phyloP scores from a whole-genome alignment of 2,888 invertebrate species.

The Syrphus vitripennis region DNA sequence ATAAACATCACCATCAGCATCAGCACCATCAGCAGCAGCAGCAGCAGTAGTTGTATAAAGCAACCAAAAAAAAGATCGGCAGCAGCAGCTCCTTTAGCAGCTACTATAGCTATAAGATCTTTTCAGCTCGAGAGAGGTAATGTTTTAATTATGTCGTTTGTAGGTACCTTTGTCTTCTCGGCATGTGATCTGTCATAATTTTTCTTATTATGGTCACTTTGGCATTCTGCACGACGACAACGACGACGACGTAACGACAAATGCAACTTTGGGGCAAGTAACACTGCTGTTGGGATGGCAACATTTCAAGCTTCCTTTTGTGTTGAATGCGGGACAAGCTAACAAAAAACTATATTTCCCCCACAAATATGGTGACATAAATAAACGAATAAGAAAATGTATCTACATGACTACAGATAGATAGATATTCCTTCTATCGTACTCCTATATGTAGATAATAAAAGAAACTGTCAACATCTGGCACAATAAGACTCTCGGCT shows the following conservation, averaged over 20 bases:
- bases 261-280: slow-evolving; percentile 43
- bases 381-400: slow-evolving; percentile 12
- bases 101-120: slow-evolving; percentile 28
- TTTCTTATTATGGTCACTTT: slow-evolving; percentile 73
- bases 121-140: slow-evolving; percentile 64
- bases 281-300: slow-evolving; percentile 39
- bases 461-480: slow-evolving; percentile 63
- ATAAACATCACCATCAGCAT: neutral
- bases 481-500: slow-evolving; percentile 42
- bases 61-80: slow-evolving; percentile 17
- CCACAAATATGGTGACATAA: slow-evolving; percentile 56
- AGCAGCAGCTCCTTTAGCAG: slow-evolving; percentile 2
- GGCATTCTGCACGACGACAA: slow-evolving; percentile 53
- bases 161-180: slow-evolving; percentile 72
- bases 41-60: neutral
- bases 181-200: slow-evolving; percentile 75
- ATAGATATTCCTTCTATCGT: neutral
- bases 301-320: slow-evolving; percentile 68
- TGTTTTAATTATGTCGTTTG: slow-evolving; percentile 75
- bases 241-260: neutral
- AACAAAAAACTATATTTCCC: slow-evolving; percentile 33
- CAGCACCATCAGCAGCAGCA: slow-evolving; percentile 14
- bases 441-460: neutral
- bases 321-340: slow-evolving; percentile 16
- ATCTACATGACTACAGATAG: slow-evolving; percentile 5